Conservation (phyloP, 2,797 vertebrate genomes). For the Gymnopithys bicolor region DNA sequence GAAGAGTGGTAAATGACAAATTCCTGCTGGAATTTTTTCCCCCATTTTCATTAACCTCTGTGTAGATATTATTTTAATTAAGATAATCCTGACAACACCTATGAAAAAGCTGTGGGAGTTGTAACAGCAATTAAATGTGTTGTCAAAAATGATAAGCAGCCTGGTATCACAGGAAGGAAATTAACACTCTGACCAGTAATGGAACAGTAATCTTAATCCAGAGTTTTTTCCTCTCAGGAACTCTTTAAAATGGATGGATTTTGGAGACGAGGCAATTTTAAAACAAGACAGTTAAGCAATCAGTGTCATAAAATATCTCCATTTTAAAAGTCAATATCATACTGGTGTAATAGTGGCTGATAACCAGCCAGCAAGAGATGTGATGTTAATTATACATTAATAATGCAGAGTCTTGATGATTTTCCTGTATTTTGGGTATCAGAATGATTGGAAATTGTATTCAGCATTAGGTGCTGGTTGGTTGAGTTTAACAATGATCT, state of each 20-base stretch:
- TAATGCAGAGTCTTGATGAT: neutral
- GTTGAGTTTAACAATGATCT: neutral
- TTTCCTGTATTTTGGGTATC: neutral
- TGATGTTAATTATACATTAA: slow-evolving; percentile 1
- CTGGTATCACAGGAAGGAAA: slow-evolving; percentile 42
- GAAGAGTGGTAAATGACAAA: neutral
- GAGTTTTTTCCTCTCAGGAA: neutral
- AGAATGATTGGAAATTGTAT: neutral
- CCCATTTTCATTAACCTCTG: slow-evolving; percentile 46
- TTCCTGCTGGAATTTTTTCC: neutral
- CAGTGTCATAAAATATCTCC: slow-evolving; percentile 31
- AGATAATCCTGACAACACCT: slow-evolving; percentile 43
- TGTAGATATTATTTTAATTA: slow-evolving; percentile 42
- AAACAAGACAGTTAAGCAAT: neutral
- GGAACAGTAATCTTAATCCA: slow-evolving; percentile 51
- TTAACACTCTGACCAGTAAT: slow-evolving; percentile 36
- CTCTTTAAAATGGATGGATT: slow-evolving; percentile 35
- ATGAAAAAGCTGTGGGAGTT: slow-evolving; percentile 24
- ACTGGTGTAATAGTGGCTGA: neutral
- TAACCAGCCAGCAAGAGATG: neutral
- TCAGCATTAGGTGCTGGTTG: neutral
- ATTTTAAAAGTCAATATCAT: neutral
- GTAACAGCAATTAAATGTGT: slow-evolving; percentile 48
- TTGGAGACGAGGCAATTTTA: slow-evolving; percentile 32
- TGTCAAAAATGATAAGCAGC: slow-evolving; percentile 59